Evolutionary conservation across 2,797 vertebrate genomes (phyloP), one percentile per base, ranked within the genome.

Genomic region (Bufotes viridis): DNA sequence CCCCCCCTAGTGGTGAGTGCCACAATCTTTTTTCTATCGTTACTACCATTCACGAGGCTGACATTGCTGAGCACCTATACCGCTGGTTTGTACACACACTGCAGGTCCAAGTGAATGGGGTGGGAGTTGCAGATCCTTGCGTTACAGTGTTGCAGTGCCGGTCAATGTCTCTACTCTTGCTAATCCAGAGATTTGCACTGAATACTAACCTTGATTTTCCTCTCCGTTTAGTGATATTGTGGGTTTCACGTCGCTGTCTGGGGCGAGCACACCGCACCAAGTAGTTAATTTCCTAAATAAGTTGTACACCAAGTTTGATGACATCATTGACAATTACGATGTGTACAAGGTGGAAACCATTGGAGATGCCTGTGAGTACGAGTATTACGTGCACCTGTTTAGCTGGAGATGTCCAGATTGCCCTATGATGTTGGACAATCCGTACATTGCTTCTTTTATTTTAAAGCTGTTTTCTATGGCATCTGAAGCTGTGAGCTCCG

Each of bases 331-430:
- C 91, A 96, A 94, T 90, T 95, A 96, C 0, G 95, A 96, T 0
- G 94, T 96, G 72, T 96, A 96, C 91, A 96, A 96, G 92, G 95
- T 96, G 89, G 95, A 95, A 90, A 96, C 95, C 12, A 96, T 96
- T 58, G 95, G 95, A 14, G 95, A 96, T 90, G 95, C 95, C 29
- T 96, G 95, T 96, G 88, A 93, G 95, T 94, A 51, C 51, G 11
- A 67, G 42, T 42, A 42, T 57, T 57, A 13, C 55, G 12, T 7
- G 53, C 53, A 55, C 13, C 13, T 55, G 55, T 13, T 13, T 57
- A 57, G 12, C 55, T 57, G 55, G 11, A 14, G 9, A n/a, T 42
- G 5, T 18, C 6, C 1, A 29, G 2, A 13, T 69, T 26, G n/a
- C 20, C 14, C 1, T 58, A 24, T 58, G 65, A 11, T 49, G 14